These are phyloP conservation scores for Pangasius larnaudii DNA, from an alignment of 2,797 vertebrate genomes.

Conservation along the genomic window DNA sequence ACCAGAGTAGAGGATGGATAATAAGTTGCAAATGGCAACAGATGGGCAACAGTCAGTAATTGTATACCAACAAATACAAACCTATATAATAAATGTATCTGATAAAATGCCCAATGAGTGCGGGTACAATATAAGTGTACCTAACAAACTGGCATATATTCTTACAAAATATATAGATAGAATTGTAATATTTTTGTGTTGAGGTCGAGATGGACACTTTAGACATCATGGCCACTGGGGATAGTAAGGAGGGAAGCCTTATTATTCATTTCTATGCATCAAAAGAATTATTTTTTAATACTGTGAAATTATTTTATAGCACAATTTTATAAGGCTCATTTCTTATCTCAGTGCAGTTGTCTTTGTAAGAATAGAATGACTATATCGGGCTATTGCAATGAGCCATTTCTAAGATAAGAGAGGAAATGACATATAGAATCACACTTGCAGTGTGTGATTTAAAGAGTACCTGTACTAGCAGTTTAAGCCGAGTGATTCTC, in stretches of 20 bases:
- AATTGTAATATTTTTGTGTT: neutral
- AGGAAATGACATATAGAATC: neutral
- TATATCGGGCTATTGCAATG: neutral
- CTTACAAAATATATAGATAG: neutral
- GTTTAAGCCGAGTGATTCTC: conserved; percentile 93
- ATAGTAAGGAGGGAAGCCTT: neutral
- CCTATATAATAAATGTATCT: neutral
- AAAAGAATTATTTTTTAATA: neutral
- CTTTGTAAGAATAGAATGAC: neutral
- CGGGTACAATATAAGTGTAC: neutral
- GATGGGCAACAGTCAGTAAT: neutral
- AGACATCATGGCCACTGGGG: neutral
- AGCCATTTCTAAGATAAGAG: neutral
- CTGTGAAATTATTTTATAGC: neutral
- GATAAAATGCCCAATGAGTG: neutral
- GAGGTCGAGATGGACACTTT: neutral
- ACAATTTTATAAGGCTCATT: neutral
- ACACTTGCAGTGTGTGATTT: neutral
- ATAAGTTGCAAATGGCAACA: neutral
- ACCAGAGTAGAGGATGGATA: neutral
- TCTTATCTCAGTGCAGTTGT: neutral
- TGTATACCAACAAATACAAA: neutral
- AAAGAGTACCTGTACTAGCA: conserved; percentile 84
- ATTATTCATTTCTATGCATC: neutral
- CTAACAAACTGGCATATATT: neutral